Conservation (phyloP, 2,113 vertebrate species). For the Clupea harengus region DNA sequence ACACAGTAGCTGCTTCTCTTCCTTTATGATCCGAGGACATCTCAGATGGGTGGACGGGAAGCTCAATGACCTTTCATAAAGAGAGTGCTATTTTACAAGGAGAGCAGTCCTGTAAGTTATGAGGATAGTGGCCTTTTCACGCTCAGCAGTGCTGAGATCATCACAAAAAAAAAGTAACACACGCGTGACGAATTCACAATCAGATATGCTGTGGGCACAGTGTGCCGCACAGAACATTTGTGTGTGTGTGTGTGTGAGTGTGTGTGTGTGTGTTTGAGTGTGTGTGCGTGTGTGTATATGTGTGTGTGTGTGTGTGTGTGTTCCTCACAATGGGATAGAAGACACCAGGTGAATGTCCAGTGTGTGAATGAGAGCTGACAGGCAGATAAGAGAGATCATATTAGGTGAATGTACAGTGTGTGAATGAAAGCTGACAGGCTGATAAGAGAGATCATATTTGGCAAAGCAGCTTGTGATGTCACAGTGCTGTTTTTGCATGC, state of each 20-base stretch:
- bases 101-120: not conserved
- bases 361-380: no score
- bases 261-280: not conserved
- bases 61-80: not conserved
- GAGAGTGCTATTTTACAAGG: not conserved
- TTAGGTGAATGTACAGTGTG: no score
- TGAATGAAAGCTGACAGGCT: no score
- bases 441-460: no score
- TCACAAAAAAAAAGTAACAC: not conserved
- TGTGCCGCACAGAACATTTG: conserved; percentile 26
- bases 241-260: conserved; percentile 23
- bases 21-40: not conserved
- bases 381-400: no score
- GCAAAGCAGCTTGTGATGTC: not conserved
- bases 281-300: no score
- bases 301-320: no score
- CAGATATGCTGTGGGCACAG: not conserved
- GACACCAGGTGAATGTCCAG: no score
- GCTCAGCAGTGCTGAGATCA: not conserved
- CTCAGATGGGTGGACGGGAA: not conserved
- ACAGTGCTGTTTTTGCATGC: not conserved
- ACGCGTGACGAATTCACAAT: not conserved
- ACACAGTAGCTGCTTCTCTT: not conserved
- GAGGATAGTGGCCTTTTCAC: not conserved
- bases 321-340: not conserved